Conservation (phyloP, 2,888 invertebrate genomes). For the Rotaria sp. region DNA sequence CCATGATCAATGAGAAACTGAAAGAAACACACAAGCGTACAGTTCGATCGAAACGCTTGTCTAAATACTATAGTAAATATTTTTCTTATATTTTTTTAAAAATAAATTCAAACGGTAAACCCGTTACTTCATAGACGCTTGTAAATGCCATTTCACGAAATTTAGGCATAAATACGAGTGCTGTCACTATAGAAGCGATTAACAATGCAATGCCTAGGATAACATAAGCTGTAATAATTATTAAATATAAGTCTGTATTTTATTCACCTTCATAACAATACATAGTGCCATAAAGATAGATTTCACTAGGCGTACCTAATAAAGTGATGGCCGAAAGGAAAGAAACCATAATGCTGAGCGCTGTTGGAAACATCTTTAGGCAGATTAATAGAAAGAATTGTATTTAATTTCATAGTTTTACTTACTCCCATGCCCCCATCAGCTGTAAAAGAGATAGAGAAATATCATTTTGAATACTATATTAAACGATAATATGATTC, state of each 20-base stretch:
- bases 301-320: constrained; percentile 35
- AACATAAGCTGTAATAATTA: not conserved
- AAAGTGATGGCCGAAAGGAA: constrained; percentile 34
- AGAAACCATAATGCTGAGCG: constrained; percentile 31
- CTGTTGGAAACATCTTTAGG: constrained; percentile 30
- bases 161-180: constrained; percentile 48
- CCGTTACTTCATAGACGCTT: constrained; percentile 49
- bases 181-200: constrained; percentile 57
- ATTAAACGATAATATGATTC: too few relatives aligned
- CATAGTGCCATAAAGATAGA: constrained; percentile 36
- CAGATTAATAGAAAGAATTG: not conserved
- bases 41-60: constrained; percentile 71
- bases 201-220: not conserved
- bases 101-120: constrained; percentile 22
- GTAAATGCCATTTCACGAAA: constrained; percentile 47
- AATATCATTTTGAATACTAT: not conserved
- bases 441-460: not conserved
- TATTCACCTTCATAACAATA: constrained; percentile 7
- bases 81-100: constrained; percentile 36
- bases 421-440: constrained; percentile 17
- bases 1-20: constrained; percentile 79
- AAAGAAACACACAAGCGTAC: constrained; percentile 72
- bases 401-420: too few relatives aligned
- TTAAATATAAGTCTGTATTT: too few relatives aligned
- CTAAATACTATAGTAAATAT: constrained; percentile 67